Base-by-base conservation (phyloP, 2,888 invertebrate genomes). In the Dione juno region DNA sequence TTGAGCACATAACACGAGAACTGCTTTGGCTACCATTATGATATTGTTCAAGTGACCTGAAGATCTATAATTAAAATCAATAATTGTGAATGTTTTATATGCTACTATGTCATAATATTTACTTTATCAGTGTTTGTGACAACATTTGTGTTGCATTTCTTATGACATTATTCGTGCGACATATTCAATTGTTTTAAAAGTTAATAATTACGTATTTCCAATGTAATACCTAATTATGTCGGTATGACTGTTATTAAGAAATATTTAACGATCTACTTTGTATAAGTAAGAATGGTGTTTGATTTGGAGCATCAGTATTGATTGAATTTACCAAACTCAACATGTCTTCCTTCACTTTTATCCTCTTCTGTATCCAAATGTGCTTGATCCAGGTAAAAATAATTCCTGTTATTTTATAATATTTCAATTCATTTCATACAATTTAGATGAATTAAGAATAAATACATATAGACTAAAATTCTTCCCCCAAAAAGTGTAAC, bases 371-470 rank as follows among this genome's bases (percentile, higher is more conserved):
- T 78, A 67, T 80, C 69, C 83, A 84, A 77, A 82, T 81, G 75
- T 84, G 83, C 76, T 79, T 85, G 67, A 75, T 84, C 67, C 81
- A 82, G 78, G 84, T 84, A 76, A 77, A 67, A 54, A 53, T 0
- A 14, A 40, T 45, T 37, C n/a, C 0, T 40, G 5, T 37, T 50
- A 19, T 37, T 28, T 16, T 14, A 13, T n/a, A 58, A 37, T 57
- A 45, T 6, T 48, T 43, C 8, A 40, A 8, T 10, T 28, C 8
- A 5, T 28, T 5, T 40, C 40, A 11, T 37, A 37, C n/a, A n/a
- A n/a, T n/a, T n/a, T n/a, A n/a, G n/a, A n/a, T n/a, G n/a, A n/a
- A n/a, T n/a, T n/a, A n/a, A n/a, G n/a, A n/a, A n/a, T n/a, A n/a
- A n/a, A n/a, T n/a, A n/a, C n/a, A n/a, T n/a, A n/a, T n/a, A n/a